phyloP scores from a whole-genome alignment of 1,140 invertebrate species.

The Achatina immaculata region DNA sequence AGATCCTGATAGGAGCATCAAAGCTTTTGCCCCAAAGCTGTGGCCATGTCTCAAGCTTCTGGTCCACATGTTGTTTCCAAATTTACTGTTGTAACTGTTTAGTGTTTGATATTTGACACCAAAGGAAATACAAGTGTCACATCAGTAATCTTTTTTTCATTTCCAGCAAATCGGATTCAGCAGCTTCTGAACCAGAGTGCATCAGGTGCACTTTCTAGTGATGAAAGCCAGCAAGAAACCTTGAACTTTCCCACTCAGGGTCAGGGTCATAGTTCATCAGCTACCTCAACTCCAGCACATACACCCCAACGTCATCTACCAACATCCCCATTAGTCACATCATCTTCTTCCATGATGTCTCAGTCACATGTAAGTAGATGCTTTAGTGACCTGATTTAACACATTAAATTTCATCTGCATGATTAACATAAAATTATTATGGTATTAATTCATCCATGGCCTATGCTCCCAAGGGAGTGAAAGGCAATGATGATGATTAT shows the following conservation, averaged over 20 bases:
- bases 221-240: conserved; percentile 57
- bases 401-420: neutral
- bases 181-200: conserved; percentile 61
- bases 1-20: too few relatives aligned
- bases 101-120: too few relatives aligned
- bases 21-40: too few relatives aligned
- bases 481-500: too few relatives aligned
- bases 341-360: neutral
- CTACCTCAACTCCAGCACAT: conserved; percentile 46
- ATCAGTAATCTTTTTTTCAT: neutral
- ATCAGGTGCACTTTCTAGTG: conserved; percentile 57
- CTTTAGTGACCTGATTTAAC: neutral
- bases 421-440: too few relatives aligned
- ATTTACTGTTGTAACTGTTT: too few relatives aligned
- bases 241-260: conserved; percentile 40
- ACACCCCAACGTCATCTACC: conserved; percentile 37
- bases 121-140: too few relatives aligned
- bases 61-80: too few relatives aligned
- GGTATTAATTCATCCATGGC: too few relatives aligned
- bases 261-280: conserved; percentile 8
- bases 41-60: too few relatives aligned
- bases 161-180: conserved; percentile 57
- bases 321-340: conserved; percentile 25
- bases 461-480: too few relatives aligned
- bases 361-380: conserved; percentile 1